These are phyloP conservation scores for Cylloceria caligata DNA, from an alignment of 2,888 invertebrate genomes.

Conservation along the genomic window DNA sequence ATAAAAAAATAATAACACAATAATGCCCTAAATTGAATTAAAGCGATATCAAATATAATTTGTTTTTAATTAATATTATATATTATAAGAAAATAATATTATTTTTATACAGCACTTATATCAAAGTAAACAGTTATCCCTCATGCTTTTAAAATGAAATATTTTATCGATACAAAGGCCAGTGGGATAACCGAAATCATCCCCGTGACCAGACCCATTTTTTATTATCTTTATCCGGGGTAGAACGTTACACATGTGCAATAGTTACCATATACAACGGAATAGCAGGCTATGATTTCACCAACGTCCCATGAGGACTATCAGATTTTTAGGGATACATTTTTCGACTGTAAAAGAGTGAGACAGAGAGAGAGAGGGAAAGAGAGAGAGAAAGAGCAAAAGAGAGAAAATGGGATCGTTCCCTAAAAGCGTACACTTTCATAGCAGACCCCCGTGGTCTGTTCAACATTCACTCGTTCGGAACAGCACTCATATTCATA, in stretches of 20 bases:
- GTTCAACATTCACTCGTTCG: conserved; percentile 23
- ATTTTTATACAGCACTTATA: not conserved
- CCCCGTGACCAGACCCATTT: not conserved
- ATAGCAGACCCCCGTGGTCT: conserved; percentile 13
- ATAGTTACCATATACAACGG: conserved; percentile 22
- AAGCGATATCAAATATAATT: conserved; percentile 16
- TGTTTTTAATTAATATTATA: too few species aligned
- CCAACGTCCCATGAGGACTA: conserved; percentile 19
- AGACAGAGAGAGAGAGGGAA: conserved; percentile 52
- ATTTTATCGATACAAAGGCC: conserved; percentile 22
- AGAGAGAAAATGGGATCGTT: conserved; percentile 7
- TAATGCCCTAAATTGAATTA: not conserved
- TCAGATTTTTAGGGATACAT: conserved; percentile 10
- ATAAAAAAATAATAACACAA: not conserved
- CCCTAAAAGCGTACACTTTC: conserved; percentile 37
- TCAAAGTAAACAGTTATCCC: too few species aligned
- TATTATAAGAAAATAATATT: too few species aligned
- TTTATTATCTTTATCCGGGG: conserved; percentile 13
- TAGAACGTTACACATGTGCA: not conserved
- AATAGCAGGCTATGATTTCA: conserved; percentile 5
- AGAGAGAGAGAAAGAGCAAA: conserved; percentile 51
- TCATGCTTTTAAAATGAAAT: not conserved
- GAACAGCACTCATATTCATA: not conserved
- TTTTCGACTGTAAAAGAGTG: conserved; percentile 23
- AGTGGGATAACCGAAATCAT: not conserved